Base-by-base conservation (phyloP, 2,888 invertebrate genomes). In the Argyresthia goedartella region DNA sequence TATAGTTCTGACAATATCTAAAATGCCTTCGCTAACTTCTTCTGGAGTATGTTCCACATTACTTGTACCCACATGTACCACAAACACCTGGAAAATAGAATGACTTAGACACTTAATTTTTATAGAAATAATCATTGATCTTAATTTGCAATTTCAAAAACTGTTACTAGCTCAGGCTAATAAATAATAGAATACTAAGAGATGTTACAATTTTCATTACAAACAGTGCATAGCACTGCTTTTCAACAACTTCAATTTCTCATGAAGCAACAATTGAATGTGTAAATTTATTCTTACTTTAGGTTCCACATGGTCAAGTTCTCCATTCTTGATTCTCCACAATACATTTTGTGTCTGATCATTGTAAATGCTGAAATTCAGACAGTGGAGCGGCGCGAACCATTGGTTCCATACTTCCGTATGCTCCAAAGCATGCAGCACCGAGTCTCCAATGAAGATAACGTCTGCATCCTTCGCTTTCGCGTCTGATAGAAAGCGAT, bases 391-490 rank as follows among this genome's bases (percentile, higher is more conserved):
- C 1, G 96, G 97, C 53, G 94, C 95, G 89, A 96, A 96, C 85
- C 94, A 91, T 65, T 94, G 92, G 70, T 94, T 92, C 96, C 96
- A 97, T 49, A 95, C 90, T 80, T 94, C 93, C 14, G 94, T 93
- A 63, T 94, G 93, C 67, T 93, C 92, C 63, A 97, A 79, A 49
- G 94, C 91, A 78, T 94, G 93, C 55, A 97, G 86, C 60, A 96
- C 90, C 47, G 95, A 95, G 79, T 97, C 97, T 0, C 97, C 97
- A 58, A 97, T 90, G 65, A 97, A 95, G 61, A 97, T 90, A 35
- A 97, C 95, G 74, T 97, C 97, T 11, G 95, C 96, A 79, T 97
- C 97, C 79, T 94, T 93, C 64, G 95, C 96, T 71, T 93, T 92
- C 8, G 94, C 93, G 74, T 96, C 95, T 10, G 90, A 89, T 53